Conservation (phyloP, 2,797 vertebrate species). For the Catharus ustulatus region DNA sequence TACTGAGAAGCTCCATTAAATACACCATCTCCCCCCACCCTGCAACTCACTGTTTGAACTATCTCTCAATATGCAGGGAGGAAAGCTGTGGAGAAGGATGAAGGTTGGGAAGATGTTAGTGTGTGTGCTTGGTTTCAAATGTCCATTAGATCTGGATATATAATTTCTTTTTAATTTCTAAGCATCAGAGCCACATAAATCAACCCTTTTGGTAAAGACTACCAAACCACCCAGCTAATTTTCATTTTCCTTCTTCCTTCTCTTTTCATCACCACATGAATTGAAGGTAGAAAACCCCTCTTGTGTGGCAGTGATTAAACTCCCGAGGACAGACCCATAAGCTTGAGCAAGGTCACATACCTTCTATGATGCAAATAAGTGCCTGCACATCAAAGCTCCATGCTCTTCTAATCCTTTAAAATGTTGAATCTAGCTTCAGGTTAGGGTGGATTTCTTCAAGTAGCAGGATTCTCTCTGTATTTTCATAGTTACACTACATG, state of each 20-base stretch:
- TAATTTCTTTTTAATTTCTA: background rate
- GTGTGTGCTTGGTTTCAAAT: background rate
- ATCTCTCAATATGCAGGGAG: background rate
- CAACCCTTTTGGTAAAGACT: background rate
- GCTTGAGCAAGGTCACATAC: background rate
- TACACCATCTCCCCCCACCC: background rate
- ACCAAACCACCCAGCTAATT: background rate
- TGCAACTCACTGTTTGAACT: background rate
- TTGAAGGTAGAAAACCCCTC: background rate
- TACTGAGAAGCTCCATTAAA: background rate
- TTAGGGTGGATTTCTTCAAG: slow-evolving; percentile 1
- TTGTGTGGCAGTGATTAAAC: slow-evolving; percentile 21
- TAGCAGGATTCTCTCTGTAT: background rate
- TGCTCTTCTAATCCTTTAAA: slow-evolving; percentile 27
- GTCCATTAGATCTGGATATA: background rate
- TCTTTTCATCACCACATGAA: background rate
- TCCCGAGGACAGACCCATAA: background rate
- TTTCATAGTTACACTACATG: background rate
- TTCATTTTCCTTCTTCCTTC: background rate
- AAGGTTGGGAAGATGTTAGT: background rate
- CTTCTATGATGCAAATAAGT: slow-evolving; percentile 41
- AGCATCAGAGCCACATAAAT: background rate
- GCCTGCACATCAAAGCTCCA: slow-evolving; percentile 31
- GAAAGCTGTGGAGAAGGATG: background rate
- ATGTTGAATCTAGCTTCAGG: slow-evolving; percentile 18